Percentiles rank a stretch among this genome's conserved stretches.
These are phyloP conservation scores for Pseudococcus jackbeardsleyi DNA, from an alignment of 2,888 invertebrate species.

Conservation along the genomic window DNA sequence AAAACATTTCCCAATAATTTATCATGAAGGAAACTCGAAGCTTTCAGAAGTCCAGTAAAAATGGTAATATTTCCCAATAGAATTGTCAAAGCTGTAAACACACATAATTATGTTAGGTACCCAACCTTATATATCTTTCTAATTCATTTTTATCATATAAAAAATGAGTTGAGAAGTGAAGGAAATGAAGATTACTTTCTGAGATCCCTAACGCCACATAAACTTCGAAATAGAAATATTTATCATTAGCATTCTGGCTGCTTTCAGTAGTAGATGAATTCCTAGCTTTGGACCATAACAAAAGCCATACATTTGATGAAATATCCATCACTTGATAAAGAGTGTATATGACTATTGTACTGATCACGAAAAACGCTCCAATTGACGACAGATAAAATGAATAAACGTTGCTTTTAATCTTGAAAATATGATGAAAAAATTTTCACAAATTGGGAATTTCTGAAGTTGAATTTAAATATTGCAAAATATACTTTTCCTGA, in stretches of 20 bases:
- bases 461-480: no score
- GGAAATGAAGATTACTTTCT: background rate
- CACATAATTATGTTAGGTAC: no score
- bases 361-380: background rate
- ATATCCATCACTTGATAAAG: background rate
- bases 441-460: no score
- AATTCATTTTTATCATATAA: no score
- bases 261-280: background rate
- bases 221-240: constrained; percentile 36
- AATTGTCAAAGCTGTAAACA: background rate
- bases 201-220: background rate
- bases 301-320: constrained; percentile 12
- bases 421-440: background rate
- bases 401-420: constrained; percentile 15
- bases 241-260: background rate
- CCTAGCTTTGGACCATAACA: constrained; percentile 4
- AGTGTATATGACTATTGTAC: background rate
- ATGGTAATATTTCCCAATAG: background rate
- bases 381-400: background rate
- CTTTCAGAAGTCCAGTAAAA: constrained; percentile 70
- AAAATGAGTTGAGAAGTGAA: background rate
- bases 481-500: background rate
- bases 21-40: constrained; percentile 69
- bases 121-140: background rate
- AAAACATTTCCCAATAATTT: constrained; percentile 71